A percentile compares a stretch with the other conserved stretches of the same genome.
Evolutionary conservation across 2,113 vertebrate species (phyloP).

Genomic region (Trematocara stigmaticum): DNA sequence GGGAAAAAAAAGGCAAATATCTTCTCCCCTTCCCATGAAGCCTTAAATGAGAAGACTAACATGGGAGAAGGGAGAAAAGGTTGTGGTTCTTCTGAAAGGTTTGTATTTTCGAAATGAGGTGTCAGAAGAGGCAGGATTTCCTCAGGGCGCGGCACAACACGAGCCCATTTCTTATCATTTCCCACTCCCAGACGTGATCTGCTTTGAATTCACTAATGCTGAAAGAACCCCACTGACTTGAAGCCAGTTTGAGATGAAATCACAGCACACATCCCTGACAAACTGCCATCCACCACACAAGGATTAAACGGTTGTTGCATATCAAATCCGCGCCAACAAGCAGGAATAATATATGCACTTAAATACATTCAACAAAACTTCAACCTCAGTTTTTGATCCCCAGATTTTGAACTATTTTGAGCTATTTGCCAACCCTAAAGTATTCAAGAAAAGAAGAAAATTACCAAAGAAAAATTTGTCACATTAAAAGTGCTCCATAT

Average conservation of each 20-base stretch:
- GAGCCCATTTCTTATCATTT: conserved; percentile 80
- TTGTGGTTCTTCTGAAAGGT: conserved; percentile 63
- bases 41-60: conserved; percentile 45
- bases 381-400: conserved; percentile 40
- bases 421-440: conserved; percentile 39
- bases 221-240: conserved; percentile 68
- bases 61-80: conserved; percentile 19
- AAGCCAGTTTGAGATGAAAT: conserved; percentile 70
- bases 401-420: conserved; percentile 38
- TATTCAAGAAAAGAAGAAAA: conserved; percentile 37
- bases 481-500: background rate
- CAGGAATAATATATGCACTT: conserved; percentile 60
- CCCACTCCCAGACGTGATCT: conserved; percentile 74
- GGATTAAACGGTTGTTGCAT: conserved; percentile 53
- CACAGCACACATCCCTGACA: conserved; percentile 64
- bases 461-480: background rate
- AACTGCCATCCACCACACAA: conserved; percentile 60
- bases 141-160: conserved; percentile 68
- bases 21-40: conserved; percentile 4
- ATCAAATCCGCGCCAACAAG: conserved; percentile 48
- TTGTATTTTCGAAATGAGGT: conserved; percentile 78
- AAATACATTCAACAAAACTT: conserved; percentile 57
- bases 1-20: conserved; percentile 27
- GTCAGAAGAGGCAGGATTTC: conserved; percentile 78
- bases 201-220: conserved; percentile 74